phyloP scores from a whole-genome alignment of 2,113 vertebrate species.

The Psophia crepitans region DNA sequence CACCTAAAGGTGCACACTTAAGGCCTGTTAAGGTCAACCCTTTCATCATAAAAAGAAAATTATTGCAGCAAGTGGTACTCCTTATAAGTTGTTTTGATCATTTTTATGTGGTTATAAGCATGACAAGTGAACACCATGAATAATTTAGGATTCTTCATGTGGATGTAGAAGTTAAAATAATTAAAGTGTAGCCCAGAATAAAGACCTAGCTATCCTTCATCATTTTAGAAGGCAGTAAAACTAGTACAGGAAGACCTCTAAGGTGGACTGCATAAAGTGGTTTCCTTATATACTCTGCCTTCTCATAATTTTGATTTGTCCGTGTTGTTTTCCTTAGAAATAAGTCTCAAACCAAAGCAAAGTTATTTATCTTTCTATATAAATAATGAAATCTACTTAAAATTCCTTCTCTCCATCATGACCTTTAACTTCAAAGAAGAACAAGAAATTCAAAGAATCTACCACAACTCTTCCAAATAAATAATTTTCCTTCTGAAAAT shows the following conservation, averaged over 20 bases:
- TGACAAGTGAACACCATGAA: neutral
- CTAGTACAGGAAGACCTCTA: neutral
- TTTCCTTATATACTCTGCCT: neutral
- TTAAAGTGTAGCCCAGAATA: neutral
- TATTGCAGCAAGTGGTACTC: neutral
- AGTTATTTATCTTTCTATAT: neutral
- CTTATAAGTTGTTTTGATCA: neutral
- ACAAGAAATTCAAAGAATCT: neutral
- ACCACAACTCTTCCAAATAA: neutral
- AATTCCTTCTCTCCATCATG: neutral
- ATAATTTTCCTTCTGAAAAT: neutral
- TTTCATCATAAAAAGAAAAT: neutral
- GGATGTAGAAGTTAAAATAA: neutral
- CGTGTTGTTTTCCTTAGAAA: neutral
- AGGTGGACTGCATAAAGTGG: neutral
- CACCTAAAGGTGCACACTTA: neutral
- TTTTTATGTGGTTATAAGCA: neutral
- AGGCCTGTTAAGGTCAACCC: fast-evolving
- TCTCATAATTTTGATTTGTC: neutral
- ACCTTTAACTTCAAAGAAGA: neutral
- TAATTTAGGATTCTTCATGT: neutral
- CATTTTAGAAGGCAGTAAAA: neutral
- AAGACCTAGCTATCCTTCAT: neutral
- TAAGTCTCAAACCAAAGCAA: neutral
- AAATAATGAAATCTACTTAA: neutral